These are phyloP conservation scores for Lasius fuliginosus DNA, from an alignment of 2,888 invertebrate species.

Conservation along the genomic window DNA sequence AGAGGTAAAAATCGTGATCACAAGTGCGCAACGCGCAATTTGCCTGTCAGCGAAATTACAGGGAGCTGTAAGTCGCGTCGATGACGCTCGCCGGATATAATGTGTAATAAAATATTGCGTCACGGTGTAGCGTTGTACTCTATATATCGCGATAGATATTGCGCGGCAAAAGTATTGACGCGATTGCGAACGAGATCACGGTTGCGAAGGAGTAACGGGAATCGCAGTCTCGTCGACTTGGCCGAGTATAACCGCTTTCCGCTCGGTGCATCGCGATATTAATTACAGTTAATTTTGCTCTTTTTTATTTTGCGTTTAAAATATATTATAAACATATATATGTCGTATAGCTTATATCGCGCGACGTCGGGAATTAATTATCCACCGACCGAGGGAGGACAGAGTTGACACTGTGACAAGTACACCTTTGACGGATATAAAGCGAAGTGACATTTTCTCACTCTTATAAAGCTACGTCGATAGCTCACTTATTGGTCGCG, in stretches of 20 bases:
- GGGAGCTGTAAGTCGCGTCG: constrained; percentile 41
- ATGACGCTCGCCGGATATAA: constrained; percentile 51
- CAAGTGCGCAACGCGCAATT: constrained; percentile 51
- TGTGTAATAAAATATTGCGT: constrained; percentile 55
- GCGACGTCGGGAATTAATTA: neutral
- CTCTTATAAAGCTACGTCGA: neutral
- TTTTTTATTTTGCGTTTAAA: no score
- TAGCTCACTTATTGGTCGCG: neutral
- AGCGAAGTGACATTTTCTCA: constrained; percentile 8
- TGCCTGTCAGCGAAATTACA: constrained; percentile 54
- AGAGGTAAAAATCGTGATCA: constrained; percentile 37
- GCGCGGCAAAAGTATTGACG: constrained; percentile 44
- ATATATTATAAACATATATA: no score
- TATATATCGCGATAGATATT: constrained; percentile 30
- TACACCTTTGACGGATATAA: neutral
- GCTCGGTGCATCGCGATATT: constrained; percentile 24
- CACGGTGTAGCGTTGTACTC: neutral
- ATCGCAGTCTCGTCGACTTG: neutral
- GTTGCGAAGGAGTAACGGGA: constrained; percentile 40
- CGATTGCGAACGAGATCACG: constrained; percentile 15
- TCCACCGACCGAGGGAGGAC: neutral
- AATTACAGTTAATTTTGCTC: constrained; percentile 17
- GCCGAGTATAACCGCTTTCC: neutral
- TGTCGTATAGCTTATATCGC: neutral
- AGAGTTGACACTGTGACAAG: neutral